A percentile compares a stretch with the other conserved stretches of the same genome.
Conservation (phyloP, 2,888 invertebrate genomes). For the Sarcophaga variegata region DNA sequence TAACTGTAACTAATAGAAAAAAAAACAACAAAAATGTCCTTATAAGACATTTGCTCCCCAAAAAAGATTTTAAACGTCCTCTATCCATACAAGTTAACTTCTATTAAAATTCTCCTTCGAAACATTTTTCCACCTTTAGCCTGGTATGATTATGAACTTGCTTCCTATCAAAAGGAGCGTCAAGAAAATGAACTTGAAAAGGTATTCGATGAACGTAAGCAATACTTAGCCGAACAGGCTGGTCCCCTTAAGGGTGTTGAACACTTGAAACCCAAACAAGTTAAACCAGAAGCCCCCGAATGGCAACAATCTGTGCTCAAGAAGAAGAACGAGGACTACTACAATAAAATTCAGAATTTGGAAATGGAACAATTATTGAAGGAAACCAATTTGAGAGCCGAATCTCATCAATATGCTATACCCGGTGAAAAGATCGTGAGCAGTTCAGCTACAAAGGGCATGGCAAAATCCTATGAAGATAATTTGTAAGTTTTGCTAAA, state of each 20-base stretch:
- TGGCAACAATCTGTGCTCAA: constrained; percentile 92
- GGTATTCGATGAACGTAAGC: constrained; percentile 92
- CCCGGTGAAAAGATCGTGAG: constrained; percentile 91
- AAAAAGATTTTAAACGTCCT: constrained; percentile 13
- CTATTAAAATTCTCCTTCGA: constrained; percentile 36
- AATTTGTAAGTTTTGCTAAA: constrained; percentile 87
- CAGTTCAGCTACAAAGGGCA: constrained; percentile 91
- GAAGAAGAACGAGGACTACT: constrained; percentile 92
- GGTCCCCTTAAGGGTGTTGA: constrained; percentile 84
- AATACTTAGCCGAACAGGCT: constrained; percentile 86
- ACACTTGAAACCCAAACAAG: constrained; percentile 85
- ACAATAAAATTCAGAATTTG: constrained; percentile 90
- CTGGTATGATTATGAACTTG: constrained; percentile 95
- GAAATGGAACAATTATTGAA: constrained; percentile 93
- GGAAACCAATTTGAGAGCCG: constrained; percentile 89
- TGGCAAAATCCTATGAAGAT: constrained; percentile 93
- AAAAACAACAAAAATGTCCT: constrained; percentile 46
- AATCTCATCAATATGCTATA: constrained; percentile 91
- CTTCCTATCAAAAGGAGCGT: constrained; percentile 91
- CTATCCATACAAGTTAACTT: neutral
- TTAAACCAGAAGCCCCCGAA: constrained; percentile 89
- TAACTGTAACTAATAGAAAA: constrained; percentile 33
- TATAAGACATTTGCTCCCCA: constrained; percentile 38
- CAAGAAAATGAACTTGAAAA: constrained; percentile 91
- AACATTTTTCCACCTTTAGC: constrained; percentile 83